Evolutionary conservation across 2,797 vertebrate species (phyloP).

Genomic region (Microcaecilia unicolor): DNA sequence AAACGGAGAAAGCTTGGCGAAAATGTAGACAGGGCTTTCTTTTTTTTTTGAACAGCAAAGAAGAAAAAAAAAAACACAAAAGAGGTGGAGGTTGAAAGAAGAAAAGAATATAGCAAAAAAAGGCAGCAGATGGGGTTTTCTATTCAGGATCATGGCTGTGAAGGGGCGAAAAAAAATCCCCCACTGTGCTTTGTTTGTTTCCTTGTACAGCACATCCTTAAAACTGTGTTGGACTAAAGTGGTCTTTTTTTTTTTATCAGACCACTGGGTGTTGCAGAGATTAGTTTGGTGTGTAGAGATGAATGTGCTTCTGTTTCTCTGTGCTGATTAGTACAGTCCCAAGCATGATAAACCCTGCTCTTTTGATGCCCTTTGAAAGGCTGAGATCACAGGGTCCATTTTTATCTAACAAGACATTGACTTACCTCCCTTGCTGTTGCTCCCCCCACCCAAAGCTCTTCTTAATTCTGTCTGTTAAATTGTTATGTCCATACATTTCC

Average conservation of each 20-base stretch:
- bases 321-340: constrained; percentile 65
- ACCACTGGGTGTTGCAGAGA: constrained; percentile 62
- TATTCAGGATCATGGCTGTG: no score
- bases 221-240: constrained; percentile 50
- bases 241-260: constrained; percentile 49
- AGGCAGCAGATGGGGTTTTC: constrained; percentile 48
- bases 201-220: constrained; percentile 52
- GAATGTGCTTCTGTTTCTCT: constrained; percentile 70
- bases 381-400: constrained; percentile 37
- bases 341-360: constrained; percentile 67
- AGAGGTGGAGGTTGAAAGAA: constrained; percentile 27
- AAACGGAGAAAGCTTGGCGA: no score
- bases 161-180: constrained; percentile 43
- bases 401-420: constrained; percentile 34
- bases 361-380: constrained; percentile 59
- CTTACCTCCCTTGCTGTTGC: no score
- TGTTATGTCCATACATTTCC: constrained; percentile 25
- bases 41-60: constrained; percentile 7
- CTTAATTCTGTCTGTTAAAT: constrained; percentile 44
- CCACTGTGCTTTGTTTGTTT: constrained; percentile 56
- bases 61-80: constrained; percentile 12
- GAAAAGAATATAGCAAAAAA: constrained; percentile 15
- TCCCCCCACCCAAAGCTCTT: no score
- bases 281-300: constrained; percentile 72
- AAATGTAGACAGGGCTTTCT: no score